Percentiles rank a stretch among this genome's conserved stretches.
Conservation (phyloP, 1,140 invertebrate species). For the Streblospio benedicti region DNA sequence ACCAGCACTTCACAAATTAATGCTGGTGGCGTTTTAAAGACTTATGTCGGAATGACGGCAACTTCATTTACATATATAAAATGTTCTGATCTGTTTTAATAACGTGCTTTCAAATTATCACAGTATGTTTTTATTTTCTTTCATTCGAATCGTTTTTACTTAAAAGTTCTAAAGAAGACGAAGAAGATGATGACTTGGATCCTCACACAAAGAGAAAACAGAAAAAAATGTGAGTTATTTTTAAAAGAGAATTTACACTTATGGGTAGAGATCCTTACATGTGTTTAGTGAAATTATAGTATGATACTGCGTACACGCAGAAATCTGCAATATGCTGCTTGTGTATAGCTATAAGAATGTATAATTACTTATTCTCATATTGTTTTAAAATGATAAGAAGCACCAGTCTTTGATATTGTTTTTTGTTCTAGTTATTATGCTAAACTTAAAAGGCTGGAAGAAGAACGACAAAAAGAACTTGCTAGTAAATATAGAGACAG, state of each 20-base stretch:
- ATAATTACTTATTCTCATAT: not conserved
- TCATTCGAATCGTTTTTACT: not conserved
- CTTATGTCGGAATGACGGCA: too few relatives aligned
- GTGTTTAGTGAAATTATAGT: not conserved
- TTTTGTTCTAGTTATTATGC: slow-evolving; percentile 69
- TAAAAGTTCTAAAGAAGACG: slow-evolving; percentile 10
- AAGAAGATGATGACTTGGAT: slow-evolving; percentile 32
- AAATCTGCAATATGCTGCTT: not conserved
- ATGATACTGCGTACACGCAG: not conserved
- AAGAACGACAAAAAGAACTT: slow-evolving; percentile 89
- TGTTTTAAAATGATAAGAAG: slow-evolving; percentile 2
- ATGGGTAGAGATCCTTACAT: not conserved
- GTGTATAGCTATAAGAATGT: not conserved
- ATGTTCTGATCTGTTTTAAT: not conserved
- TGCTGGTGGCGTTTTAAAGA: too few relatives aligned
- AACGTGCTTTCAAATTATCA: not conserved
- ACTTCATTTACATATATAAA: not conserved
- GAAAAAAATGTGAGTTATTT: slow-evolving; percentile 45
- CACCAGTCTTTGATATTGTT: too few relatives aligned
- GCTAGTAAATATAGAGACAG: slow-evolving; percentile 89
- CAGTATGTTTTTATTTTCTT: not conserved
- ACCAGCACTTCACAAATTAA: too few relatives aligned
- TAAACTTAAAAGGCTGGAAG: slow-evolving; percentile 87
- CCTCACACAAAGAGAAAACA: slow-evolving; percentile 47
- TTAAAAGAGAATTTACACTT: not conserved